Base-by-base conservation (phyloP, 2,797 vertebrate genomes). In the Megaceryle alcyon region DNA sequence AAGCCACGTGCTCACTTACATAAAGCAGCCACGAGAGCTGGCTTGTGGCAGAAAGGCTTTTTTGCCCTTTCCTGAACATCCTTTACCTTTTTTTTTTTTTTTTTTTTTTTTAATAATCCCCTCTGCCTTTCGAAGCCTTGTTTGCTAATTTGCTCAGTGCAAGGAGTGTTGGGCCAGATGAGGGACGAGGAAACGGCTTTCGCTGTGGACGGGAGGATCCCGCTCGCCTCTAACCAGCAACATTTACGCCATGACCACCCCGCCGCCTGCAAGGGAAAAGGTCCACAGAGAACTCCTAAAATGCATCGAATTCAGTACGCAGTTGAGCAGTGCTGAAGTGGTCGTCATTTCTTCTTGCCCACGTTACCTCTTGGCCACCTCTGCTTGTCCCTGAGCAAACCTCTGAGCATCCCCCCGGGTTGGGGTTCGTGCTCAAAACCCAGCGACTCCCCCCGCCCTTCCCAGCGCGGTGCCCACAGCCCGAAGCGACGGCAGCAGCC, bases 151-250 rank as follows among this genome's bases (percentile, higher is more conserved):
- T 73, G 51, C 43, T 66, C 48, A 25, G 14, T 1, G 6, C 1
- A 20, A 88, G 68, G 57, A 51, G 43, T 2, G 0, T 6, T 37
- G 31, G 48, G 71, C 46, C 25, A 5, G 53, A 60, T 59, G 49
- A 51, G 12, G n/a, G 54, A 14, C 2, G 6, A 41, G 80, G 41
- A 77, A 86, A 22, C 0, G 1, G 48, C 25, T 69, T 79, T 63
- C 54, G 43, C 61, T 21, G 44, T 0, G 0, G 49, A 51, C 41
- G 10, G 60, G 25, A 70, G 70, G 68, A 18, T 65, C 33, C 43
- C 3, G 0, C 33, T 7, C 1, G 0, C 25, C 37, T n/a, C 72
- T 25, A 6, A n/a, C 1, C 3, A 41, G 7, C 75, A 18, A 4
- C 21, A 7, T 64, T 53, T 37, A 5, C 15, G 26, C 43, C 7